These are phyloP conservation scores for Pterocles orientalis DNA, from an alignment of 2,113 vertebrate genomes.

Conservation along the genomic window DNA sequence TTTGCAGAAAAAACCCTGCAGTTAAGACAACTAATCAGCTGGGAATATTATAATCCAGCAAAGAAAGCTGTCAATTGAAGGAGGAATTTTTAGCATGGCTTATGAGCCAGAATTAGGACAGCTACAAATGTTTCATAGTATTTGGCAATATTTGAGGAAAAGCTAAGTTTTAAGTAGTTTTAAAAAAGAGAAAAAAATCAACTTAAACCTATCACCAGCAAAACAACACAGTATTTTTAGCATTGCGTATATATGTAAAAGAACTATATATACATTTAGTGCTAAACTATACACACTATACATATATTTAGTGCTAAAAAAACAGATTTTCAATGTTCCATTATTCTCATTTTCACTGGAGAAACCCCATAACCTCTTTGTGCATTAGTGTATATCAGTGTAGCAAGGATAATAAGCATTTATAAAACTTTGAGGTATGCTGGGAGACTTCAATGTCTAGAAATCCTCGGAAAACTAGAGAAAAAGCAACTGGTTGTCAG, in stretches of 20 bases:
- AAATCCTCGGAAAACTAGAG: background rate
- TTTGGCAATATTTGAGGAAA: background rate
- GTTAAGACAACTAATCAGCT: constrained; percentile 48
- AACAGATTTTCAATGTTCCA: background rate
- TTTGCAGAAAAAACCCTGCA: background rate
- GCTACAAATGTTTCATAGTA: background rate
- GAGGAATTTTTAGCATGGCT: constrained; percentile 44
- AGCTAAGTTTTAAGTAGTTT: constrained; percentile 17
- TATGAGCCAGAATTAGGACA: constrained; percentile 44
- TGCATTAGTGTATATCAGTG: background rate
- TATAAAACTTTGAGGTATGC: background rate
- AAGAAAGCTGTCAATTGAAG: constrained; percentile 35
- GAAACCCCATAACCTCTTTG: background rate
- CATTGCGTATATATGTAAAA: background rate
- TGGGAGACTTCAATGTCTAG: background rate
- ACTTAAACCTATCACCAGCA: background rate
- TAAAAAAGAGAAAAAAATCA: background rate
- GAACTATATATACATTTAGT: background rate
- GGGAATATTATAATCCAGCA: constrained; percentile 49
- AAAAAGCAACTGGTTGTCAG: background rate
- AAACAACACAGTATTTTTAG: background rate
- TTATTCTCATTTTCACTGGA: background rate
- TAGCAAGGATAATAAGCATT: background rate
- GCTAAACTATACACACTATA: background rate
- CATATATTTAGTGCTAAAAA: background rate